These are phyloP conservation scores for Yponomeuta cagnagella DNA, from an alignment of 2,888 invertebrate species.

Conservation along the genomic window DNA sequence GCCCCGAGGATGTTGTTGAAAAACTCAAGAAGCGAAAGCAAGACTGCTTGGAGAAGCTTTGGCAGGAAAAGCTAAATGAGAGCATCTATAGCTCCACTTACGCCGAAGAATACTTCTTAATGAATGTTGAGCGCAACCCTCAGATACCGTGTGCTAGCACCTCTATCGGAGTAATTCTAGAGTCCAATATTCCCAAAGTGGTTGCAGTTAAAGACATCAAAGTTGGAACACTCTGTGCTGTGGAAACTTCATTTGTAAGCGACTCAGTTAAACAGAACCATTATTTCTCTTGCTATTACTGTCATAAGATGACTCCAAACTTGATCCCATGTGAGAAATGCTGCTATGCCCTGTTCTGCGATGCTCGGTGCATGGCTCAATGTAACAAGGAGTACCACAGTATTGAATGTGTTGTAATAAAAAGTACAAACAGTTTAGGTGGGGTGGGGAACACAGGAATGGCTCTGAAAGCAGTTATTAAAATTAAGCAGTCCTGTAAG, in stretches of 20 bases:
- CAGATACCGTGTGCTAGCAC: slow-evolving; percentile 19
- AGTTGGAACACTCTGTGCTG: slow-evolving; percentile 16
- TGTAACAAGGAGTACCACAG: slow-evolving; percentile 22
- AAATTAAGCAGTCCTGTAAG: slow-evolving; percentile 8
- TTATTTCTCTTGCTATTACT: slow-evolving; percentile 19
- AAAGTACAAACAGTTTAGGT: slow-evolving; percentile 2
- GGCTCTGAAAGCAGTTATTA: slow-evolving; percentile 5
- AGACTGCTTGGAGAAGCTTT: slow-evolving; percentile 16
- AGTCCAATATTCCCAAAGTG: slow-evolving; percentile 7
- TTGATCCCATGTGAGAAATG: slow-evolving; percentile 23
- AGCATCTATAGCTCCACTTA: neutral
- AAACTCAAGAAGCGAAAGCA: slow-evolving; percentile 20
- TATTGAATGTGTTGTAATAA: slow-evolving; percentile 23
- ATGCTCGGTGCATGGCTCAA: slow-evolving; percentile 19
- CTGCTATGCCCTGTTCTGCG: slow-evolving; percentile 22
- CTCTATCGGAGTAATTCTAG: slow-evolving; percentile 13
- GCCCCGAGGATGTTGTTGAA: slow-evolving; percentile 18
- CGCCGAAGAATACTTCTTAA: slow-evolving; percentile 16
- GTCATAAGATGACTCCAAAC: slow-evolving; percentile 22
- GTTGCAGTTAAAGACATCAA: slow-evolving; percentile 19
- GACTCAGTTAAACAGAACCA: slow-evolving; percentile 4
- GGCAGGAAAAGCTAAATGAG: slow-evolving; percentile 15
- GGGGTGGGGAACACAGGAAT: slow-evolving; percentile 5
- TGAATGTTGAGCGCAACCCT: slow-evolving; percentile 17
- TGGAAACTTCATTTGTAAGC: slow-evolving; percentile 19